These are phyloP conservation scores for Manis crassicaudata DNA, from an alignment of 2,797 vertebrate genomes.

Conservation along the genomic window DNA sequence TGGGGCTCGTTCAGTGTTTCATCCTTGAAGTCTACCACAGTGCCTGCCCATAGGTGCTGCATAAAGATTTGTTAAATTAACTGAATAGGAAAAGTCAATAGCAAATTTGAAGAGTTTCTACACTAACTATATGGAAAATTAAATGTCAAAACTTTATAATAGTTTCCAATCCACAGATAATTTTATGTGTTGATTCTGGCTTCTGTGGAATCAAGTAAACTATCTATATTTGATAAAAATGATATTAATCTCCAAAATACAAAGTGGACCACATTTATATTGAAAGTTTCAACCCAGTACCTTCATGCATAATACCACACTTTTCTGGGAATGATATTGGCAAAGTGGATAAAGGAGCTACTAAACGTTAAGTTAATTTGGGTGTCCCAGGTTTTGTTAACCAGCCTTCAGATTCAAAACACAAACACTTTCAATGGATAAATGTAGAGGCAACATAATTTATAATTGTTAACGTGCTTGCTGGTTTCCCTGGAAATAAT, in stretches of 20 bases:
- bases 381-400: slow-evolving; percentile 9
- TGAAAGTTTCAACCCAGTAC: background rate
- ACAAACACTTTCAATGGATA: background rate
- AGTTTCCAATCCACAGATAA: background rate
- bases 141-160: background rate
- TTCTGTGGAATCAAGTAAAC: background rate
- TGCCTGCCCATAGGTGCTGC: background rate
- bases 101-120: background rate
- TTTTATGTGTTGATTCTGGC: background rate
- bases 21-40: background rate
- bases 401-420: background rate
- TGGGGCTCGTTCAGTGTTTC: background rate
- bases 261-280: background rate
- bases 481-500: slow-evolving; percentile 20
- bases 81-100: background rate
- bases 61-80: background rate
- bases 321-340: background rate
- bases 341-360: background rate
- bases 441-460: background rate
- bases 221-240: background rate
- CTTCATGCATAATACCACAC: background rate
- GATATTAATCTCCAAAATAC: background rate
- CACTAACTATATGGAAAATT: background rate
- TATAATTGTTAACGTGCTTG: background rate
- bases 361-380: slow-evolving; percentile 1